Percentiles rank a stretch among this genome's conserved stretches.
These are phyloP conservation scores for Trichacis sp. DNA, from an alignment of 2,888 invertebrate genomes.

Conservation along the genomic window DNA sequence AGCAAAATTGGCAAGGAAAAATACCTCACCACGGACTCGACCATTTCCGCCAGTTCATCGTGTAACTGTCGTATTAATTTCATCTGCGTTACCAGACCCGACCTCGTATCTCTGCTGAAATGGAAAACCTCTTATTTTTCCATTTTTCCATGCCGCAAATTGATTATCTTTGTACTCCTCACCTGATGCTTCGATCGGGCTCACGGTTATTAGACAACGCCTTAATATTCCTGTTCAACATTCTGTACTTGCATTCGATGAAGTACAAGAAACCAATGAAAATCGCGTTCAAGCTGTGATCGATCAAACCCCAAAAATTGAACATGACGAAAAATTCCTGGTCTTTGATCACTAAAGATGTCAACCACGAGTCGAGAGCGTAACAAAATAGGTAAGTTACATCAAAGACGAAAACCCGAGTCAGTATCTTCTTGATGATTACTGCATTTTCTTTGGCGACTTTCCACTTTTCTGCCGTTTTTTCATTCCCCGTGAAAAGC, in stretches of 20 bases:
- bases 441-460: neutral
- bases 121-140: neutral
- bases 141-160: neutral
- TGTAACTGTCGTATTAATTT: conserved; percentile 21
- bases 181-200: neutral
- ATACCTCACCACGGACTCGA: conserved; percentile 16
- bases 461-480: conserved; percentile 12
- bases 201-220: neutral
- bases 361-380: conserved; percentile 1
- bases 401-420: neutral
- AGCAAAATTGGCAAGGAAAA: conserved; percentile 23
- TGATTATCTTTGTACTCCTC: neutral
- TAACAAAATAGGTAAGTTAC: neutral
- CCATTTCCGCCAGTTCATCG: conserved; percentile 15
- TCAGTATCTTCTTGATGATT: too few relatives aligned
- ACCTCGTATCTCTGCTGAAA: neutral
- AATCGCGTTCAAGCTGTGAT: conserved; percentile 16
- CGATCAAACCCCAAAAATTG: conserved; percentile 20
- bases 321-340: conserved; percentile 10
- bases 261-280: conserved; percentile 20
- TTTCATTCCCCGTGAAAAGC: neutral
- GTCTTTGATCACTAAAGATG: neutral
- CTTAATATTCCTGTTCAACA: conserved; percentile 9
- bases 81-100: conserved; percentile 2
- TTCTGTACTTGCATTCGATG: conserved; percentile 11